Evolutionary conservation across 2,888 invertebrate genomes (phyloP).

Genomic region (Andrena fulva): DNA sequence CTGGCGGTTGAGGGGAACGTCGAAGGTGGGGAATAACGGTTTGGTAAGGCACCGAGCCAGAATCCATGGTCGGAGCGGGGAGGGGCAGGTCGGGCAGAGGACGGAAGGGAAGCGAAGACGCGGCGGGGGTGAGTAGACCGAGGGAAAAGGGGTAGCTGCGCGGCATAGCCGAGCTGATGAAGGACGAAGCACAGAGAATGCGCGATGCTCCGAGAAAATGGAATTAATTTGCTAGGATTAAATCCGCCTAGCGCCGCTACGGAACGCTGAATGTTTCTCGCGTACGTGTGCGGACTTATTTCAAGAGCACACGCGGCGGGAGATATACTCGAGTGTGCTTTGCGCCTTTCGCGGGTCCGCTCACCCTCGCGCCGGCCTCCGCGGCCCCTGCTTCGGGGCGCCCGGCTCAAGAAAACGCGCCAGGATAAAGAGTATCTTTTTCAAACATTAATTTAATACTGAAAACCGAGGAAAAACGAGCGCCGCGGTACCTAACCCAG

Average conservation of each 20-base stretch:
- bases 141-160: conserved; percentile 70
- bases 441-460: conserved; percentile 56
- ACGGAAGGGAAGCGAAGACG: conserved; percentile 30
- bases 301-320: conserved; percentile 59
- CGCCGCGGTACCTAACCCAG: neutral
- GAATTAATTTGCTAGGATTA: conserved; percentile 84
- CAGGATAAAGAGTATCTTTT: conserved; percentile 50
- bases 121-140: conserved; percentile 37
- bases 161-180: conserved; percentile 81
- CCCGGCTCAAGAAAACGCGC: conserved; percentile 40
- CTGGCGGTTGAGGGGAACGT: conserved; percentile 25
- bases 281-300: conserved; percentile 77
- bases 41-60: conserved; percentile 63
- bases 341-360: conserved; percentile 31
- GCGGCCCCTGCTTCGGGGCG: neutral
- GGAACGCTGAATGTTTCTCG: conserved; percentile 78
- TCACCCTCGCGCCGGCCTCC: neutral
- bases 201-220: conserved; percentile 84
- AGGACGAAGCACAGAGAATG: conserved; percentile 84
- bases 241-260: conserved; percentile 80
- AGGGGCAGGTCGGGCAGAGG: conserved; percentile 16
- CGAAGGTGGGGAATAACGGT: conserved; percentile 43
- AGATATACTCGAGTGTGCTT: conserved; percentile 47
- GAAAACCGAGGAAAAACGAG: conserved; percentile 27
- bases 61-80: conserved; percentile 25